phyloP scores from a whole-genome alignment of 2,888 invertebrate genomes.

The Peribatodes rhomboidaria region DNA sequence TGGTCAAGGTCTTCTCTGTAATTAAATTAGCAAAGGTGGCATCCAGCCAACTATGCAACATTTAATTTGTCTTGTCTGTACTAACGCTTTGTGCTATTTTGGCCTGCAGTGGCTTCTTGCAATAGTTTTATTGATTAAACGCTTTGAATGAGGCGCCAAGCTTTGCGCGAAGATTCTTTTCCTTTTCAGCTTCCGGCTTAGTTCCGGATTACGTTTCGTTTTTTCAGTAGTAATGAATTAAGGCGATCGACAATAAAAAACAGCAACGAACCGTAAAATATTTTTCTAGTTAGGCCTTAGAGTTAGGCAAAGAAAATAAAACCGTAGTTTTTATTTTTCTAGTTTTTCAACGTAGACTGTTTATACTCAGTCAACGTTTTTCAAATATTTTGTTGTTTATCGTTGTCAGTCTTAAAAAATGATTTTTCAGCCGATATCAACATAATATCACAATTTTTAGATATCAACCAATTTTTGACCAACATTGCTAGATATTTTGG shows the following conservation, averaged over 20 bases:
- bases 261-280: neutral
- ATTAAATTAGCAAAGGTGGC: conserved; percentile 49
- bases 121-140: conserved; percentile 55
- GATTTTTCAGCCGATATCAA: no score
- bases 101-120: neutral
- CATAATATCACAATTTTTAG: no score
- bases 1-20: conserved; percentile 31
- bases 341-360: no score
- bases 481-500: no score
- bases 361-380: no score
- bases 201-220: conserved; percentile 33
- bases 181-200: conserved; percentile 37
- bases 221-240: neutral
- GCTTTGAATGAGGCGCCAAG: conserved; percentile 60
- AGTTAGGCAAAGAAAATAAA: no score
- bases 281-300: neutral
- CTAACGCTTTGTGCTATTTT: neutral
- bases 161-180: no score
- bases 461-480: no score
- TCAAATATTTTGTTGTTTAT: no score
- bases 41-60: conserved; percentile 22
- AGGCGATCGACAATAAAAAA: neutral
- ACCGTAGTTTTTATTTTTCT: no score
- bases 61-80: conserved; percentile 33
- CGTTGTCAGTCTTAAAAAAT: no score